phyloP scores from a whole-genome alignment of 2,888 invertebrate species.

The Phyto melanocephala region DNA sequence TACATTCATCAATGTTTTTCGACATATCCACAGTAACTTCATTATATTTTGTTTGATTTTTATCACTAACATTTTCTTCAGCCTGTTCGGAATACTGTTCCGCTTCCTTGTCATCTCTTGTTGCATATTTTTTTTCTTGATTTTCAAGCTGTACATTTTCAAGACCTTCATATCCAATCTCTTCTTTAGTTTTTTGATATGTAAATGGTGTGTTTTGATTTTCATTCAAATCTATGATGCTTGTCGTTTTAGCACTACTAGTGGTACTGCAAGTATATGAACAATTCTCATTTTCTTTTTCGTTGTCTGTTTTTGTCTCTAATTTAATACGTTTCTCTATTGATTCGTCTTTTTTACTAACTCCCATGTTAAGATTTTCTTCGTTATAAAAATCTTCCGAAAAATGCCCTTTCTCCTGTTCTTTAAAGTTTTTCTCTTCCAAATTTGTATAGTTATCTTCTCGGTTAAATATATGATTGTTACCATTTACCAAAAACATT shows the following conservation, averaged over 20 bases:
- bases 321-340: neutral
- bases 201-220: conserved; percentile 6
- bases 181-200: neutral
- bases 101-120: neutral
- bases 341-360: neutral
- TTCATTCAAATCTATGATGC: neutral
- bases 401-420: neutral
- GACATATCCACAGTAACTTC: neutral
- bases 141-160: conserved; percentile 15
- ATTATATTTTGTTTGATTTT: neutral
- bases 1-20: neutral
- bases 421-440: neutral
- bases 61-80: neutral
- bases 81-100: neutral
- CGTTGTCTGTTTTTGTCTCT: neutral
- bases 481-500: conserved; percentile 13
- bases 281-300: neutral
- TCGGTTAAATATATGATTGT: neutral
- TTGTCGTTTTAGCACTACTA: neutral
- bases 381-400: neutral
- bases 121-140: neutral
- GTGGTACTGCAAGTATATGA: neutral
- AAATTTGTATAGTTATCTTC: neutral
- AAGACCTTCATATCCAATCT: neutral
- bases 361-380: neutral